phyloP scores from a whole-genome alignment of 2,888 invertebrate species.

The Leptodirus hochenwartii region DNA sequence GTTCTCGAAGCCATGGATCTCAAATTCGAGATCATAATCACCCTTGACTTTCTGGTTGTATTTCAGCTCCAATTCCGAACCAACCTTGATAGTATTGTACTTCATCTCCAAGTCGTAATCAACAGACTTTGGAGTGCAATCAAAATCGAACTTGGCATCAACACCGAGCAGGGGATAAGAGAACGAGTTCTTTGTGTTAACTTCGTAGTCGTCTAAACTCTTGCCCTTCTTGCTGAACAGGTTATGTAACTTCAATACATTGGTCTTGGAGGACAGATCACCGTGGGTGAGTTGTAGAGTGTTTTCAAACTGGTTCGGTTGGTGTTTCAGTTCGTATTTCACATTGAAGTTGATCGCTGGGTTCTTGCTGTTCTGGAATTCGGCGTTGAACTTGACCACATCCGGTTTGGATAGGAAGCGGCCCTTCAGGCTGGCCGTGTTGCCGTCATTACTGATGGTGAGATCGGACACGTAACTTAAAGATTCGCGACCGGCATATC shows the following conservation, averaged over 20 bases:
- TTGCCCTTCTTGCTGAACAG: conserved; percentile 18
- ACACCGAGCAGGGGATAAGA: conserved; percentile 34
- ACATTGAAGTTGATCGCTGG: conserved; percentile 40
- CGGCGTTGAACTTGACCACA: conserved; percentile 29
- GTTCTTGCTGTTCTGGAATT: conserved; percentile 38
- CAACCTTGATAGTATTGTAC: conserved; percentile 38
- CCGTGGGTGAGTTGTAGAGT: conserved; percentile 36
- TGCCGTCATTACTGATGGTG: conserved; percentile 30
- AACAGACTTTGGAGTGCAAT: conserved; percentile 35
- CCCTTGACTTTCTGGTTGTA: conserved; percentile 26
- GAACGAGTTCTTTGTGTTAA: conserved; percentile 35
- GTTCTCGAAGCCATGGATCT: conserved; percentile 31
- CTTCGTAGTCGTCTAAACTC: conserved; percentile 26
- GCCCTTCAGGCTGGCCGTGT: conserved; percentile 24
- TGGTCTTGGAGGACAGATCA: conserved; percentile 36
- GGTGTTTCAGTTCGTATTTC: conserved; percentile 28
- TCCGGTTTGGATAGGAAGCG: conserved; percentile 21
- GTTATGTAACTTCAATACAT: conserved; percentile 30
- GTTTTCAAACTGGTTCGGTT: conserved; percentile 14
- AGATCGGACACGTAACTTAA: conserved; percentile 30
- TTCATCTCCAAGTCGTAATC: conserved; percentile 36
- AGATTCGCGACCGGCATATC: conserved; percentile 27
- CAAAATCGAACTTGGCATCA: conserved; percentile 34
- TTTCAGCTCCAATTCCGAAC: conserved; percentile 29
- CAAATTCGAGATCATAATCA: conserved; percentile 38